phyloP scores from a whole-genome alignment of 2,113 vertebrate genomes.

The Grantiella picta region DNA sequence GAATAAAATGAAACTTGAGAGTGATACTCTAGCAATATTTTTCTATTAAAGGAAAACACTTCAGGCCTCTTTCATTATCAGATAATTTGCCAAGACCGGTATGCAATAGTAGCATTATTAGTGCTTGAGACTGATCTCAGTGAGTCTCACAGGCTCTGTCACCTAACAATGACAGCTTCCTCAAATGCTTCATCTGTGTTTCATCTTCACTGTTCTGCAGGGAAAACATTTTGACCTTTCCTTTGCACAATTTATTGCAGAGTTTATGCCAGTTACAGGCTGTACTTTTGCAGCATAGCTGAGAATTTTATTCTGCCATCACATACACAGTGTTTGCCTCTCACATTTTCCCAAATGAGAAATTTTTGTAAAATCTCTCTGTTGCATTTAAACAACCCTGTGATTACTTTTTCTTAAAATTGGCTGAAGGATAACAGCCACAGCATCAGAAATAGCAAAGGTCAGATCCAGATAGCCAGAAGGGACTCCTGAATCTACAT shows the following conservation, averaged over 20 bases:
- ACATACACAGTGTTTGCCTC: neutral
- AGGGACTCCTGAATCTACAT: neutral
- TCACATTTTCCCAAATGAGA: neutral
- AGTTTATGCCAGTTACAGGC: neutral
- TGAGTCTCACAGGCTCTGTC: neutral
- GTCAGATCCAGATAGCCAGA: neutral
- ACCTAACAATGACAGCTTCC: neutral
- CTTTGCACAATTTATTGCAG: neutral
- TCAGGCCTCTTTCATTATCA: neutral
- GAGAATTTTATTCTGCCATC: neutral
- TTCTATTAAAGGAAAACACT: conserved; percentile 31
- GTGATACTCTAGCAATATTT: neutral
- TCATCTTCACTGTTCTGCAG: neutral
- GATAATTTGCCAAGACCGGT: conserved; percentile 6
- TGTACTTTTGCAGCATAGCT: neutral
- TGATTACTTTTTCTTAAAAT: neutral
- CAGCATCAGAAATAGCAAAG: neutral
- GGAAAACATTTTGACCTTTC: conserved; percentile 24
- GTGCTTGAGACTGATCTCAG: neutral
- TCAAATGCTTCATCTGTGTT: neutral
- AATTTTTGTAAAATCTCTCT: neutral
- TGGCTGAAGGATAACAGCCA: neutral
- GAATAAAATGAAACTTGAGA: conserved; percentile 43
- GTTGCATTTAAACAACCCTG: neutral
- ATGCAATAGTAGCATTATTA: conserved; percentile 22